Conservation (phyloP, 1,140 invertebrate species). For the Coboldia fuscipes region DNA sequence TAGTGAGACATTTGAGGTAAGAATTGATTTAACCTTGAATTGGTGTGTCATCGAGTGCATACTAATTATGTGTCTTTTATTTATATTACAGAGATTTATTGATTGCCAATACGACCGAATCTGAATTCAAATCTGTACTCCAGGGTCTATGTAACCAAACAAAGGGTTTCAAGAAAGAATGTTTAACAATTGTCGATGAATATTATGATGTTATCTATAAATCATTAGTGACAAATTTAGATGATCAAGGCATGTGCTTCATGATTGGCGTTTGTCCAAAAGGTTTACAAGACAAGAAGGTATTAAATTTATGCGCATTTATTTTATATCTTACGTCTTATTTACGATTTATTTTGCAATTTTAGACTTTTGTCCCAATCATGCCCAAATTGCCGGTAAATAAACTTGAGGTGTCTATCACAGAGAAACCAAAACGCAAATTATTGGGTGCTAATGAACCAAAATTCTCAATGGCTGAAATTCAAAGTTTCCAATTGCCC, state of each 20-base stretch:
- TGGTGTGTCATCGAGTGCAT: background rate
- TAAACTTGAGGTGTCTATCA: conserved; percentile 15
- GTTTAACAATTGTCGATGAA: conserved; percentile 46
- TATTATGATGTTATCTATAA: conserved; percentile 55
- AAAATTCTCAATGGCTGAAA: conserved; percentile 12
- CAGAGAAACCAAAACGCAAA: conserved; percentile 8
- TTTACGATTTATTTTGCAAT: background rate
- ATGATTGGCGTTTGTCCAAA: conserved; percentile 46
- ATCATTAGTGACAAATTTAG: conserved; percentile 41
- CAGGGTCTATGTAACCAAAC: conserved; percentile 62
- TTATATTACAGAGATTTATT: conserved; percentile 32
- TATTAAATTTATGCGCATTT: background rate
- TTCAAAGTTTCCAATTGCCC: conserved; percentile 29
- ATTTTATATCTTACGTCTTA: background rate
- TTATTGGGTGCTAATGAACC: conserved; percentile 15
- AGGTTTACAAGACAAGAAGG: conserved; percentile 7
- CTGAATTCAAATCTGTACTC: conserved; percentile 56
- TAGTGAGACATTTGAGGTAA: conserved; percentile 46
- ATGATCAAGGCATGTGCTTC: conserved; percentile 42
- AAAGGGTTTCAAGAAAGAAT: conserved; percentile 38
- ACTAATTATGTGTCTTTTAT: background rate
- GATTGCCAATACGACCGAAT: conserved; percentile 64
- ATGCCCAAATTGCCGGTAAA: conserved; percentile 13
- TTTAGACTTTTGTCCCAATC: conserved; percentile 14
- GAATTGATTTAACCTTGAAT: background rate